Conservation (phyloP, 2,888 invertebrate genomes). For the Acrobasis consociella region DNA sequence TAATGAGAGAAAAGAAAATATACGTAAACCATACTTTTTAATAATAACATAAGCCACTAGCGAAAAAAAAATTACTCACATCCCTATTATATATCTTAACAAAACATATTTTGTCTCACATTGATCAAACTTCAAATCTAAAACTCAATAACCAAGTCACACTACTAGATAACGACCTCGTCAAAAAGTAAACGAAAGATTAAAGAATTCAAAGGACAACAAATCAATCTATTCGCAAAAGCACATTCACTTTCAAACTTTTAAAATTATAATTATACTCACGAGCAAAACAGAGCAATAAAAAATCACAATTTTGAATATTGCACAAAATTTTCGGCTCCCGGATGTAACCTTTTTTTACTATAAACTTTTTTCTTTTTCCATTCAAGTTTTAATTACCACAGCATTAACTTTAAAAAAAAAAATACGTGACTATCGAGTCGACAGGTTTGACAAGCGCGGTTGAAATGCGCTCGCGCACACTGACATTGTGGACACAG, state of each 20-base stretch:
- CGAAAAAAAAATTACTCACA: no score
- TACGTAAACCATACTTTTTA: no score
- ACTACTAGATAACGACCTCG: constrained; percentile 1
- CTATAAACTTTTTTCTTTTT: constrained; percentile 10
- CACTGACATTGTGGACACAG: constrained; percentile 44
- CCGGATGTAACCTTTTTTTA: not conserved
- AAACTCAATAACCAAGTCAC: no score
- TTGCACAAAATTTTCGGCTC: constrained; percentile 5
- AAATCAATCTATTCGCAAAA: not conserved
- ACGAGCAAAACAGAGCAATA: not conserved
- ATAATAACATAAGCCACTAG: no score
- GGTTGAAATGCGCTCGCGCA: constrained; percentile 48
- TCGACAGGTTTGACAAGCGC: constrained; percentile 50
- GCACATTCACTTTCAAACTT: constrained; percentile 20
- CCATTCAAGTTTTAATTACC: constrained; percentile 7
- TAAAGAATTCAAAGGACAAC: constrained; percentile 14
- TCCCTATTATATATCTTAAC: no score
- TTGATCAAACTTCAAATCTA: no score
- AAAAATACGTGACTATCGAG: constrained; percentile 46
- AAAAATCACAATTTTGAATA: not conserved
- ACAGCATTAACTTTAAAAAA: constrained; percentile 17
- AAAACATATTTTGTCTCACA: no score
- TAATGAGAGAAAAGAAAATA: no score
- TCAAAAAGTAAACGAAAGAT: constrained; percentile 13
- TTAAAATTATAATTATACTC: not conserved